These are phyloP conservation scores for Heptranchias perlo DNA, from an alignment of 2,113 vertebrate genomes.

Conservation along the genomic window DNA sequence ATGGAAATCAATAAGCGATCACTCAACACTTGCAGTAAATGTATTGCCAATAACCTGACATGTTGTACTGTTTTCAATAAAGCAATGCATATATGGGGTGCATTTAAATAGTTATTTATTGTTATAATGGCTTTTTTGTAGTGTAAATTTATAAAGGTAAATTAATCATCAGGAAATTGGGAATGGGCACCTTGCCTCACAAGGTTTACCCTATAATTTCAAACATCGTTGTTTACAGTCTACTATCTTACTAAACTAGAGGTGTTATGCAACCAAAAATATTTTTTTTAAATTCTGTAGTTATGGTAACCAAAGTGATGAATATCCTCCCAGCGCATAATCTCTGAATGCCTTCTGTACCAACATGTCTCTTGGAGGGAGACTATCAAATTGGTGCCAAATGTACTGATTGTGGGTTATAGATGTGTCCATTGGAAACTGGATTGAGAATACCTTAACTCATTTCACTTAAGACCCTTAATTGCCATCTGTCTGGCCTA, in stretches of 20 bases:
- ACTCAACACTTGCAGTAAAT: neutral
- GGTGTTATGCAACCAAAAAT: neutral
- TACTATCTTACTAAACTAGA: neutral
- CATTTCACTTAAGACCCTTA: neutral
- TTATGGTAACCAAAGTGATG: neutral
- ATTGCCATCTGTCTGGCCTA: neutral
- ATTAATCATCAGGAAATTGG: neutral
- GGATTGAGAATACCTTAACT: neutral
- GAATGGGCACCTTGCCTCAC: neutral
- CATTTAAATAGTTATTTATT: neutral
- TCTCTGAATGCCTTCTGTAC: neutral
- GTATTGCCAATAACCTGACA: neutral
- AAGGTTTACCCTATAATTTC: neutral
- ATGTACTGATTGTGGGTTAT: neutral
- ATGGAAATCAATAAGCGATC: slow-evolving; percentile 21
- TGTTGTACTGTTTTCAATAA: neutral
- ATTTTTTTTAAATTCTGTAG: neutral
- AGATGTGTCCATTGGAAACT: neutral
- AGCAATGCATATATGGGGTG: neutral
- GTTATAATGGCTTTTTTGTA: neutral
- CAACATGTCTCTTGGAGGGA: neutral
- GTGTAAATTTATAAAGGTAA: neutral
- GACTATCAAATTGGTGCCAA: neutral
- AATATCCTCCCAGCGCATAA: neutral
- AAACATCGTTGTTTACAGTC: neutral